These are phyloP conservation scores for Ceratotherium simum DNA, from an alignment of 2,113 vertebrate genomes.

Conservation along the genomic window DNA sequence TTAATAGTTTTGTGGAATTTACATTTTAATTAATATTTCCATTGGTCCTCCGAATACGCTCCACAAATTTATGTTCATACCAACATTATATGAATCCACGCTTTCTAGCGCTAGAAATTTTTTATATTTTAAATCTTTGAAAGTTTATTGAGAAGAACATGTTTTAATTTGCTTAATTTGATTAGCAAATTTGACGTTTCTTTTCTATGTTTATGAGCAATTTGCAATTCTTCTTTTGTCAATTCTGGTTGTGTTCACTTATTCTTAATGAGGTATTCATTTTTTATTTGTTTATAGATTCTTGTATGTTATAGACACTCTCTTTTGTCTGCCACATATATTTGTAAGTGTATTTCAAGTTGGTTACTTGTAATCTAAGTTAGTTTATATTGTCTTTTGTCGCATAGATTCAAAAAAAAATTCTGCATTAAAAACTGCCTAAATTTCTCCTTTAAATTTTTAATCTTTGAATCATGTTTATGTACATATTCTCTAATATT, in stretches of 20 bases:
- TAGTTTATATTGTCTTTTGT: neutral
- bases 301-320: neutral
- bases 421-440: neutral
- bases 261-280: neutral
- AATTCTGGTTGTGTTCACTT: neutral
- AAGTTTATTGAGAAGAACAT: neutral
- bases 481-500: neutral
- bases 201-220: neutral
- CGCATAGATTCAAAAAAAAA: neutral
- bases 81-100: neutral
- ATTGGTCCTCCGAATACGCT: neutral
- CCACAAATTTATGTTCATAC: neutral
- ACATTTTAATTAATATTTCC: neutral
- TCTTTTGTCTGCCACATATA: neutral
- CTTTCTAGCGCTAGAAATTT: neutral
- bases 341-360: neutral
- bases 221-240: neutral
- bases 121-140: neutral
- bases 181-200: neutral
- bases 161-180: conserved; percentile 2
- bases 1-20: neutral
- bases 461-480: neutral
- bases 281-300: neutral
- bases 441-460: neutral
- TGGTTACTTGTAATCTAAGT: neutral